Conservation (phyloP, 2,888 invertebrate species). For the Thumatha senex region DNA sequence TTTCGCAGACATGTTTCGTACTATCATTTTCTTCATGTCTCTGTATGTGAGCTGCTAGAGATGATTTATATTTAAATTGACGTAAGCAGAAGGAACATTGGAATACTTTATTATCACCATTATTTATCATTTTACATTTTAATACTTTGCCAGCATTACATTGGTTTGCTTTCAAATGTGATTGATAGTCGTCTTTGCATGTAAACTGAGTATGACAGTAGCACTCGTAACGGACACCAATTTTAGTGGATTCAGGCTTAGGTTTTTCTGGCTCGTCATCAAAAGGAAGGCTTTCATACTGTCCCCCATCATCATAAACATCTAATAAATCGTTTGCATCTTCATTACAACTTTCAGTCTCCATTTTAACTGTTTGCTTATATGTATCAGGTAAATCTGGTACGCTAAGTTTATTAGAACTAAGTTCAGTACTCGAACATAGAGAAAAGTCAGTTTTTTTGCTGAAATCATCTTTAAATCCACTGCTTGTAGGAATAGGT, state of each 20-base stretch:
- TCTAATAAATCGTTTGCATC: slow-evolving; percentile 22
- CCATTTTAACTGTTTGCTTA: slow-evolving; percentile 18
- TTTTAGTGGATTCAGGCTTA: slow-evolving; percentile 8
- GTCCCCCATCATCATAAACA: slow-evolving; percentile 24
- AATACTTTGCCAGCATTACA: slow-evolving; percentile 32
- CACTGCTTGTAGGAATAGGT: slow-evolving; percentile 3
- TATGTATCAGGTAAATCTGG: not conserved
- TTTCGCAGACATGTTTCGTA: slow-evolving; percentile 54
- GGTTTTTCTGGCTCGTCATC: slow-evolving; percentile 10
- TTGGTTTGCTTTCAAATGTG: slow-evolving; percentile 32
- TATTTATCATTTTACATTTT: slow-evolving; percentile 8
- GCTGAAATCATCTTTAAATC: slow-evolving; percentile 9
- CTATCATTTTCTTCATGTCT: slow-evolving; percentile 54
- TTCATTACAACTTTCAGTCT: slow-evolving; percentile 14
- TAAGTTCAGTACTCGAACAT: not conserved
- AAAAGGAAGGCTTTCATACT: slow-evolving; percentile 4
- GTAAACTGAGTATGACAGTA: slow-evolving; percentile 28
- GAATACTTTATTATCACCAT: slow-evolving; percentile 23
- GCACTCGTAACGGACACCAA: slow-evolving; percentile 17
- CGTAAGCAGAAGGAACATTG: slow-evolving; percentile 66
- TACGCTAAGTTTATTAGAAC: slow-evolving; percentile 2
- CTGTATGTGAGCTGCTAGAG: slow-evolving; percentile 58
- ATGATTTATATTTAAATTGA: slow-evolving; percentile 60
- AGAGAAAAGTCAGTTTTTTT: slow-evolving; percentile 19
- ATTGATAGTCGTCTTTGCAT: slow-evolving; percentile 29